These are phyloP conservation scores for Chrysemys picta DNA, from an alignment of 2,113 vertebrate genomes.

Conservation along the genomic window DNA sequence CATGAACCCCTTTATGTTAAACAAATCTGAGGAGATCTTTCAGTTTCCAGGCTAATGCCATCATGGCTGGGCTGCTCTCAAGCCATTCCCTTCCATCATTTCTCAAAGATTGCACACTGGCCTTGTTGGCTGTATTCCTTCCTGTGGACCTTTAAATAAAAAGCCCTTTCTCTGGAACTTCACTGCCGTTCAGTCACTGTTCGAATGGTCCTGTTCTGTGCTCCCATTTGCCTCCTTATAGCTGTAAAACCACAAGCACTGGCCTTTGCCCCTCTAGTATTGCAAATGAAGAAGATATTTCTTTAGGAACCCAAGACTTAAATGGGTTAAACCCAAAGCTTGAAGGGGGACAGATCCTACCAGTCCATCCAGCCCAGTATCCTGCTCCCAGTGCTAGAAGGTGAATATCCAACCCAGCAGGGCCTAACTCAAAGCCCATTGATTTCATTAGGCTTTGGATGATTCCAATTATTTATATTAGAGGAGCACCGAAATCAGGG, in stretches of 20 bases:
- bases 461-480: neutral
- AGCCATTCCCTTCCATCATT: neutral
- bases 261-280: neutral
- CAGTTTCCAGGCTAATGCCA: neutral
- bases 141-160: neutral
- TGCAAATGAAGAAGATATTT: constrained; percentile 3
- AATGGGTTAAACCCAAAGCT: too few species aligned
- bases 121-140: neutral
- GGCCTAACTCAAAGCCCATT: neutral
- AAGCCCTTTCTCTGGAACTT: neutral
- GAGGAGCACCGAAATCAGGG: neutral
- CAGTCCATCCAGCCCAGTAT: neutral
- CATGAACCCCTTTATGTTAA: neutral
- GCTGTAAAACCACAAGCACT: constrained; percentile 29
- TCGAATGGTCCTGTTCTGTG: constrained; percentile 33
- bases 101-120: neutral
- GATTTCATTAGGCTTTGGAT: neutral
- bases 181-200: neutral
- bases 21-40: neutral
- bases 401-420: neutral
- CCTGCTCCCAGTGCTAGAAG: neutral
- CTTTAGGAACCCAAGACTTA: neutral
- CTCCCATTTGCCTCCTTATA: neutral
- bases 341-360: neutral
- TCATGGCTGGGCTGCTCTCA: neutral